Base-by-base conservation (phyloP, 2,113 vertebrate genomes). In the Boulengeromyrus knoepffleri region DNA sequence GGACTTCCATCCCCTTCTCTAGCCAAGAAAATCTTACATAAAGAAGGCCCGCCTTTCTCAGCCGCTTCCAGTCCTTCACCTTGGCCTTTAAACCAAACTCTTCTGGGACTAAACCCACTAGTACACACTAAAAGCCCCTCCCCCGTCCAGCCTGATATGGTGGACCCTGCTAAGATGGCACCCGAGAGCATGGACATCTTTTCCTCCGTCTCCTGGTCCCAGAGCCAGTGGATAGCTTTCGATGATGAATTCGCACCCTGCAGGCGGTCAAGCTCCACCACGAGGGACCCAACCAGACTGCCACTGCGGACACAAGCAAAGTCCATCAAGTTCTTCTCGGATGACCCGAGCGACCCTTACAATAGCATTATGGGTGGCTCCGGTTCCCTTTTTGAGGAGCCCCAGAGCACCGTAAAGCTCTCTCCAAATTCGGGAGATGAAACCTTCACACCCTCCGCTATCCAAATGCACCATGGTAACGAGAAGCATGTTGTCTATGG, bases 151-250 rank as follows among this genome's bases (percentile, higher is more conserved):
- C 95, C 94, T 24, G 83, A 90, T 3, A 74, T 91, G 1, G 88
- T 46, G 92, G 77, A 74, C n/a, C 94, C 87, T 89, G 66, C 74
- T 56, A 89, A 90, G 91, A 85, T 89, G 0, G 92, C 92, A 53
- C 93, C 93, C 88, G 94, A 94, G 92, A 95, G 88, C 88, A 92
- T 90, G 10, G 93, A 94, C 88, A 89, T 93, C 87, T 93, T 95
- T 90, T 91, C 92, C 91, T 92, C 92, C 70, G 87, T 94, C 93
- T 95, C 94, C 89, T 93, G 91, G 94, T 95, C 95, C 70, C 96
- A 96, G 88, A 97, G 93, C 94, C 96, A 96, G 90, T 97, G 97
- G 96, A 95, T 97, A 88, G 96, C 95, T 91, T 97, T 97, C 94
- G 94, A 94, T 87, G 95, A 97, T 92, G 93, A 94, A 89, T 93